Conservation (phyloP, 2,113 vertebrate genomes). For the Heterotis niloticus region DNA sequence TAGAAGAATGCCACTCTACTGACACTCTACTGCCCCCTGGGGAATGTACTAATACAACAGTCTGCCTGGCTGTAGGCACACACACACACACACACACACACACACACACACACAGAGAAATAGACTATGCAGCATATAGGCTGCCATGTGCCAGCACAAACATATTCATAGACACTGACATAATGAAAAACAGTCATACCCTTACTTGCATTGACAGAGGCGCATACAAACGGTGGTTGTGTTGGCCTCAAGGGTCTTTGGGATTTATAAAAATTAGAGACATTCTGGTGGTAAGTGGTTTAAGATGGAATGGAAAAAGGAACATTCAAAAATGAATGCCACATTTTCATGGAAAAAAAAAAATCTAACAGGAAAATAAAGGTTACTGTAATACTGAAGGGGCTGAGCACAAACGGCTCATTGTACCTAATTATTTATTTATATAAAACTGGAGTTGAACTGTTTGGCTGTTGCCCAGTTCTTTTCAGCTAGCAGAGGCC, state of each 20-base stretch:
- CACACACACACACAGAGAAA: background rate
- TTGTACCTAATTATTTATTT: slow-evolving; percentile 60
- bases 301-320: slow-evolving; percentile 50
- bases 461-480: slow-evolving; percentile 51
- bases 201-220: slow-evolving; percentile 16
- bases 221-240: slow-evolving; percentile 38
- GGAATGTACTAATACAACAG: slow-evolving; percentile 41
- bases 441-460: slow-evolving; percentile 46
- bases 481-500: slow-evolving; percentile 31
- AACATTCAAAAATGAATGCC: slow-evolving; percentile 42
- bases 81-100: slow-evolving; percentile 5
- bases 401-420: slow-evolving; percentile 54
- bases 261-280: slow-evolving; percentile 51
- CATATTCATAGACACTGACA: slow-evolving; percentile 47
- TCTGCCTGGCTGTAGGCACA: slow-evolving; percentile 17
- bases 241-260: slow-evolving; percentile 52
- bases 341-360: slow-evolving; percentile 30
- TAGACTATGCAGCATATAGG: slow-evolving; percentile 23
- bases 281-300: slow-evolving; percentile 59
- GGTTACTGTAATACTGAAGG: slow-evolving; percentile 38
- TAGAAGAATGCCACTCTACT: background rate
- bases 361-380: slow-evolving; percentile 32
- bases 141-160: slow-evolving; percentile 43
- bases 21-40: slow-evolving; percentile 48
- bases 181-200: slow-evolving; percentile 58